Evolutionary conservation across 2,113 vertebrate genomes (phyloP), one percentile per base, ranked within the genome.

Genomic region (Thalassoma bifasciatum): DNA sequence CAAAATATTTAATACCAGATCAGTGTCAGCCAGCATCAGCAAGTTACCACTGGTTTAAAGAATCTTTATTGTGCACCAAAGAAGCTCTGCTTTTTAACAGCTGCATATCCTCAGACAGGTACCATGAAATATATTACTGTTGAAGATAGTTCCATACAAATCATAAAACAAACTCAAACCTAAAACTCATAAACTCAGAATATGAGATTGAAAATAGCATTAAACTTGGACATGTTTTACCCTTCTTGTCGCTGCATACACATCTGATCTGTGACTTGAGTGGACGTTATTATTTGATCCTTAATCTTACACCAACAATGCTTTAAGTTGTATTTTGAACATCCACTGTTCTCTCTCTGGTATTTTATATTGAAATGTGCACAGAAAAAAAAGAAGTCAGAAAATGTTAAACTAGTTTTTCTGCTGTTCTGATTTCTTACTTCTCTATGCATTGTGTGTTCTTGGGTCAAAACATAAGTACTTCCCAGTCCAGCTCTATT

Each of bases 371-470:
- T 1, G 8, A 49, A 21, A 49, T 49, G 17, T 7, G 9, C 46
- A n/a, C 6, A 8, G 46, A 71, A 24, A 58, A 6, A 44, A 58
- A 6, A 44, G 0, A 51, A 67, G 22, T 2, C 17, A 51, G 3
- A 54, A 21, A 30, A 75, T 64, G 34, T 51, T 66, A 34, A 58
- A 59, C 49, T 47, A 21, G 1, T 67, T 46, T 46, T 46, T 72
- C 73, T 66, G 82, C 60, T 82, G 1, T 52, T 22, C 68, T 67
- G 56, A 56, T 74, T 82, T 77, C 50, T 50, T 59, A 37, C 40
- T 16, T 71, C 46, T 49, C 12, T 65, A 88, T 57, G 34, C 23
- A 66, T n/a, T 24, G 17, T 16, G 34, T 34, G 12, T 58, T 47
- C 66, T 79, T 19, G n/a, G 57, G n/a, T 63, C 37, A 37, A 51